These are phyloP conservation scores for Dione juno DNA, from an alignment of 2,888 invertebrate genomes.

Conservation along the genomic window DNA sequence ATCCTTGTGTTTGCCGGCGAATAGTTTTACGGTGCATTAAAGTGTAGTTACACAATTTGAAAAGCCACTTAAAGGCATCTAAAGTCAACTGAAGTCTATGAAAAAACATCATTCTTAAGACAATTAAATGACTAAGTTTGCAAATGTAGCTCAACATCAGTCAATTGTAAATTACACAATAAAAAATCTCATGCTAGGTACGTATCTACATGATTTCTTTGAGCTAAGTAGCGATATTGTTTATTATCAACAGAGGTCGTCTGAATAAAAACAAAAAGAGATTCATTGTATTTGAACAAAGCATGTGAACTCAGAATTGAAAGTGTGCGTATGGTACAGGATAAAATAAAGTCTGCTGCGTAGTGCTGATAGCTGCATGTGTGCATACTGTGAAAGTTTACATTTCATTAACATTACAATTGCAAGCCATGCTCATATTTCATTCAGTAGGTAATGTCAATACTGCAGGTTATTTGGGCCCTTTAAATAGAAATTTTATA, in stretches of 20 bases:
- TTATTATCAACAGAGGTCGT: constrained; percentile 82
- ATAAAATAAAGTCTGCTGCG: constrained; percentile 48
- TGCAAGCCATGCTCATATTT: constrained; percentile 24
- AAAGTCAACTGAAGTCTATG: constrained; percentile 40
- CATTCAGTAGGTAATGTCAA: constrained; percentile 33
- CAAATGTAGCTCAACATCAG: neutral
- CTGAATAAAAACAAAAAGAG: constrained; percentile 82
- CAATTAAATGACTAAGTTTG: constrained; percentile 10
- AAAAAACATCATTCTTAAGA: constrained; percentile 29
- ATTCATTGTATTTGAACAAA: constrained; percentile 79
- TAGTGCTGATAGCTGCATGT: constrained; percentile 43
- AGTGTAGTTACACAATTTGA: constrained; percentile 52
- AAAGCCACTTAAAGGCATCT: constrained; percentile 46
- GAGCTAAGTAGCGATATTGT: constrained; percentile 78
- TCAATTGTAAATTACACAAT: constrained; percentile 1
- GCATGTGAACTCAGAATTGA: constrained; percentile 78
- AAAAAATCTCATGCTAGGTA: neutral
- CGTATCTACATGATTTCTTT: constrained; percentile 73
- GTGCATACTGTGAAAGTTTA: constrained; percentile 28
- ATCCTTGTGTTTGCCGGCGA: constrained; percentile 61
- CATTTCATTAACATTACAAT: constrained; percentile 38
- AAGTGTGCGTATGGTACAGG: constrained; percentile 73
- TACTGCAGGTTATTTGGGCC: constrained; percentile 24
- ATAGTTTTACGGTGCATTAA: constrained; percentile 62
- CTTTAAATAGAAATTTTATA: constrained; percentile 23